Base-by-base conservation (phyloP, 2,797 vertebrate genomes). In the Xiphorhynchus erythropygius region DNA sequence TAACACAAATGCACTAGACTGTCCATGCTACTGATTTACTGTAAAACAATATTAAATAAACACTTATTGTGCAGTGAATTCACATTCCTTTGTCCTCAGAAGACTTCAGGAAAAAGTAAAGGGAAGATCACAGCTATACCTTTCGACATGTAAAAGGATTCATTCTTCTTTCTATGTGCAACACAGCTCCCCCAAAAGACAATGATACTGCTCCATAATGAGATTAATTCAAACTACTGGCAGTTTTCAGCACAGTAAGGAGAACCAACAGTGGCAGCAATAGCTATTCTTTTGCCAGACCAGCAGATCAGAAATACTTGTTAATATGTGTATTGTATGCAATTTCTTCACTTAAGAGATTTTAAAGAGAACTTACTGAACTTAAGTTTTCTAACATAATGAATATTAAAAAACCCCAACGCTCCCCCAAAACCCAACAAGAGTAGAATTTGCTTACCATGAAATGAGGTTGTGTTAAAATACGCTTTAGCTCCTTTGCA, bases 381-480 rank as follows among this genome's bases (percentile, higher is more conserved):
- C 42, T 64, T 49, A 21, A 25, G 42, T 68, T 55, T 80, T 93
- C 27, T 49, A 82, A 44, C 10, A 55, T 7, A 44, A 74, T 70
- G 24, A 62, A 76, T 33, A 62, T 9, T 18, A 52, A 28, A 16
- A 19, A 56, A 37, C 35, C 35, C 35, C 35, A 37, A 37, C 35
- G 9, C 35, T 10, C 37, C 18, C 41, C 41, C 41, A 17, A 49
- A 46, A 49, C 47, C 16, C 19, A 42, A 33, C 21, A 41, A 56
- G 21, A 60, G n/a, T 4, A 90, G 27, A 30, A 84, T 80, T 77
- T 89, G 96, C 98, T 98, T 97, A 99, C 99, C 99, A 99, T 99
- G 98, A 99, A 99, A 98, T 99, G 99, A 89, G 99, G 99, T 98
- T 99, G 99, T 93, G 99, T 99, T 98, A 99, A 98, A 97, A 99